phyloP scores from a whole-genome alignment of 2,888 invertebrate species.

The Drosophila testacea region DNA sequence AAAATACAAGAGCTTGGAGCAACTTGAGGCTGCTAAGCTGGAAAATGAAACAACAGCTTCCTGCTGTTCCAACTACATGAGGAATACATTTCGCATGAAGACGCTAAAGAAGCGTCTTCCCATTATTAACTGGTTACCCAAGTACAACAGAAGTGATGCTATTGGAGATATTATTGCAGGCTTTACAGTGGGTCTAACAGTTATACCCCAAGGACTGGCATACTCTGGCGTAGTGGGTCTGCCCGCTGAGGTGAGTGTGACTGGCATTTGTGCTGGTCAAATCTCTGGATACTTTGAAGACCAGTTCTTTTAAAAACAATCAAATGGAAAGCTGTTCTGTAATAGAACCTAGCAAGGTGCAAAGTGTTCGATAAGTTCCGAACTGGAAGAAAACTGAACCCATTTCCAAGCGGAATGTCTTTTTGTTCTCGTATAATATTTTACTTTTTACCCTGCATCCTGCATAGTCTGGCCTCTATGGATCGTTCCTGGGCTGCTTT shows the following conservation, averaged over 20 bases:
- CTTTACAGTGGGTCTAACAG: slow-evolving; percentile 91
- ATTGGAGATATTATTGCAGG: slow-evolving; percentile 96
- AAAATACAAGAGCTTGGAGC: slow-evolving; percentile 70
- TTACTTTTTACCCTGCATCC: slow-evolving; percentile 65
- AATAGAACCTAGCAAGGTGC: too few relatives aligned
- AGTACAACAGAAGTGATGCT: slow-evolving; percentile 89
- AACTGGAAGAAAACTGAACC: too few relatives aligned
- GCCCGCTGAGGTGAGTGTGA: slow-evolving; percentile 87
- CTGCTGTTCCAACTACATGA: slow-evolving; percentile 59
- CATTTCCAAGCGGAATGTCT: too few relatives aligned
- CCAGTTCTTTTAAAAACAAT: too few relatives aligned
- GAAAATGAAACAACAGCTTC: slow-evolving; percentile 25
- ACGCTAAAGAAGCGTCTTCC: slow-evolving; percentile 91
- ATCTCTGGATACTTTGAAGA: too few relatives aligned
- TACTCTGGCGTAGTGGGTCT: slow-evolving; percentile 92
- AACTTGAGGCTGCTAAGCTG: slow-evolving; percentile 57
- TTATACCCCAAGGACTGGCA: slow-evolving; percentile 92
- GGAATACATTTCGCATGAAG: slow-evolving; percentile 88
- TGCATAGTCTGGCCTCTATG: slow-evolving; percentile 95
- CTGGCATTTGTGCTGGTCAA: too few relatives aligned
- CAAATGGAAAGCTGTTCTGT: too few relatives aligned
- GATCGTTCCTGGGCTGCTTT: slow-evolving; percentile 95
- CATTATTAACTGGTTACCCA: slow-evolving; percentile 91
- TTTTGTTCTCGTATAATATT: too few relatives aligned
- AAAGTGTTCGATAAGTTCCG: too few relatives aligned